These are phyloP conservation scores for Horisme vitalbata DNA, from an alignment of 2,888 invertebrate genomes.

Conservation along the genomic window DNA sequence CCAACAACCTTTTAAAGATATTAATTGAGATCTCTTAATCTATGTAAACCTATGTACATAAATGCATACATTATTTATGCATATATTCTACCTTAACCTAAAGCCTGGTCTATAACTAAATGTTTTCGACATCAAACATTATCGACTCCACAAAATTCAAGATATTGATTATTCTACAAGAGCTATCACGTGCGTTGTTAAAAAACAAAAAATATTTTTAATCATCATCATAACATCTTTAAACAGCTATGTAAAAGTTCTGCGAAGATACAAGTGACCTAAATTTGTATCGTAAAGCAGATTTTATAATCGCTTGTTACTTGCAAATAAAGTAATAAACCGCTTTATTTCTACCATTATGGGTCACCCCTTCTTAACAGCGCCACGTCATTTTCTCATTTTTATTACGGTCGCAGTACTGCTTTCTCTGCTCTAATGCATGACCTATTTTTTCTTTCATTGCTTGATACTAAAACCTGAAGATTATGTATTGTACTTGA, in stretches of 20 bases:
- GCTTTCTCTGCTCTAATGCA: constrained; percentile 21
- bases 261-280: constrained; percentile 4
- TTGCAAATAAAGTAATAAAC: constrained; percentile 36
- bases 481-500: constrained; percentile 9
- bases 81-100: too few species aligned
- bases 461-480: constrained; percentile 12
- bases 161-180: too few species aligned
- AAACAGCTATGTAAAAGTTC: constrained; percentile 9
- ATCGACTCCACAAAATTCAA: too few species aligned
- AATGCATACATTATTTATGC: too few species aligned
- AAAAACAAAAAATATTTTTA: not conserved
- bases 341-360: constrained; percentile 34
- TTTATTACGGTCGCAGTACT: constrained; percentile 28
- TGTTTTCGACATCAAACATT: too few species aligned
- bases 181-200: too few species aligned
- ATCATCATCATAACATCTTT: constrained; percentile 1
- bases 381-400: constrained; percentile 37
- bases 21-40: too few species aligned
- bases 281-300: constrained; percentile 16
- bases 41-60: too few species aligned
- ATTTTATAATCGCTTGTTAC: constrained; percentile 28
- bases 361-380: constrained; percentile 44
- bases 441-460: constrained; percentile 30
- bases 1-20: too few species aligned
- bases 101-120: too few species aligned